Base-by-base conservation (phyloP, 1,140 invertebrate species). In the Anagrus nilaparvatae region DNA sequence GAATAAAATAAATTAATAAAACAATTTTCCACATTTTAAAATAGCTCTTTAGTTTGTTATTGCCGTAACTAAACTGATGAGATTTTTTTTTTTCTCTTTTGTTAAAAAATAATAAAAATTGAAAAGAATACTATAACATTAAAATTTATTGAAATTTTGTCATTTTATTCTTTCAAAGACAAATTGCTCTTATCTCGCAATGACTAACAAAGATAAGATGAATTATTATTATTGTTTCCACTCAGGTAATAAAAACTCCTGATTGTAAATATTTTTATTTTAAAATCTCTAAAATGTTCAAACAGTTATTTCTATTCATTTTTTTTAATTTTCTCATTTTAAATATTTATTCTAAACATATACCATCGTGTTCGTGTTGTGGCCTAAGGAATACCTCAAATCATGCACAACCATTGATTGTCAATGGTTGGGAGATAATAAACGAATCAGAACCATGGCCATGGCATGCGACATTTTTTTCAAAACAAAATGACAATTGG, bases 381-480 rank as follows among this genome's bases (percentile, higher is more conserved):
- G 5, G 8, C 18, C 14, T 17, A 3, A 14, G 16, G 18, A 4
- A 14, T 32, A 32, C 18, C 16, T 14, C 16, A 32, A 17, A 32
- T 17, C 18, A 4, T 32, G 59, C 49, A 13, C 43, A 39, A 5
- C 47, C 66, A 8, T 45, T 69, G 19, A 62, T 71, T 35, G 52
- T 68, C 13, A 54, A 60, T 31, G 68, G 63, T 10, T 59, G 55
- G 55, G 43, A 47, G 28, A 35, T 50, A 20, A 27, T 48, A 10
- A 32, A 21, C 4, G 40, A 51, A 17, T 46, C 32, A 12, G 37
- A 53, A 12, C 38, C 44, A 34, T 37, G 60, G 31, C 67, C 67
- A 3, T 71, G 69, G 69, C 61, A 67, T 37, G 56, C 59, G 1
- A 61, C 58, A 2, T 43, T 71, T 7, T 70, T 62, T 36, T 52